Evolutionary conservation across 1,140 invertebrate genomes (phyloP).

Genomic region (Atta texana): DNA sequence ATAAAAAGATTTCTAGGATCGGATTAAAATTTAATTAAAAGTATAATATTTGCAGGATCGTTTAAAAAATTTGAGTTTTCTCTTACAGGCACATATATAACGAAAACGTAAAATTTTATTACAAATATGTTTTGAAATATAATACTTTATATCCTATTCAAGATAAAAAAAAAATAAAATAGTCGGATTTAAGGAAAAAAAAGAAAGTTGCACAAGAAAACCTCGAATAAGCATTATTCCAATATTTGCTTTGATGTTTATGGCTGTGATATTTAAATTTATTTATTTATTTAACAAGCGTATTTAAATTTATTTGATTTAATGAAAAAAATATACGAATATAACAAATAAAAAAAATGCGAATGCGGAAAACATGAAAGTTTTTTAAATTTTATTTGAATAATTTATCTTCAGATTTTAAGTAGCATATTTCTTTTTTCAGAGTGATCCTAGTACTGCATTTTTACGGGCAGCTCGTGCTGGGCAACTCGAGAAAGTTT

Average conservation of each 20-base stretch:
- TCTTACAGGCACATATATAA: slow-evolving; percentile 1
- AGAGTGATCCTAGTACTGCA: slow-evolving; percentile 93
- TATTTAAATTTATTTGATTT: slow-evolving; percentile 29
- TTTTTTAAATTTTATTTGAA: background rate
- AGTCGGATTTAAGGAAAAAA: background rate
- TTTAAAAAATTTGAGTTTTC: background rate
- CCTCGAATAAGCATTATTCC: background rate
- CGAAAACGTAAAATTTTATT: background rate
- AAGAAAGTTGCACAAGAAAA: slow-evolving; percentile 2
- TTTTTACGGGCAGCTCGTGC: slow-evolving; percentile 98
- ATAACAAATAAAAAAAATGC: background rate
- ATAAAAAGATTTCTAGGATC: background rate
- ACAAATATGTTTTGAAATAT: background rate
- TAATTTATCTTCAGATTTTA: background rate
- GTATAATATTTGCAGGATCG: background rate
- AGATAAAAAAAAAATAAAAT: slow-evolving; percentile 5
- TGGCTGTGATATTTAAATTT: slow-evolving; percentile 4
- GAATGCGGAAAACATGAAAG: background rate
- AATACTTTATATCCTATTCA: background rate
- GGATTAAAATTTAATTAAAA: background rate
- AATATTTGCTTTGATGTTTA: background rate
- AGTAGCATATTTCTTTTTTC: slow-evolving; percentile 82
- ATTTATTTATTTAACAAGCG: slow-evolving; percentile 14
- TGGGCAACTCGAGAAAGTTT: slow-evolving; percentile 97
- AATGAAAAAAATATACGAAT: background rate